These are phyloP conservation scores for Cyclopterus lumpus DNA, from an alignment of 2,797 vertebrate genomes.

Conservation along the genomic window DNA sequence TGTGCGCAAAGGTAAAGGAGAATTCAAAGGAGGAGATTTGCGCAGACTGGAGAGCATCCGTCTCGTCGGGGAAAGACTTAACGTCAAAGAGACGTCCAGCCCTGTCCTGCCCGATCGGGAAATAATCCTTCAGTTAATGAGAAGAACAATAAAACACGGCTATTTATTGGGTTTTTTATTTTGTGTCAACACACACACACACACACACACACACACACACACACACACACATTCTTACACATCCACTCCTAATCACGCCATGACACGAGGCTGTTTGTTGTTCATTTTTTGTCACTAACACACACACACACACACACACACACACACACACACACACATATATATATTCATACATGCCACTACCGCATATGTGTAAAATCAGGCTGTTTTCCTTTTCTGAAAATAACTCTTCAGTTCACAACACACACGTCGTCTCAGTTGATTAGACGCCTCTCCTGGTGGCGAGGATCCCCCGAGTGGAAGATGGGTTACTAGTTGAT, in stretches of 20 bases:
- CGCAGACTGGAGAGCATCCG: slow-evolving; percentile 86
- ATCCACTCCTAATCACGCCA: slow-evolving; percentile 9
- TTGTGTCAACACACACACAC: too few species aligned
- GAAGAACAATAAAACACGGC: slow-evolving; percentile 48
- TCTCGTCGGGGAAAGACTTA: slow-evolving; percentile 71
- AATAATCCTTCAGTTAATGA: slow-evolving; percentile 70
- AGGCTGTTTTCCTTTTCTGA: slow-evolving; percentile 19
- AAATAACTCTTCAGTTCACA: slow-evolving; percentile 13
- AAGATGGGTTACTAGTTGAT: slow-evolving; percentile 51
- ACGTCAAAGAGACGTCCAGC: slow-evolving; percentile 74
- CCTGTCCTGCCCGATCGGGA: slow-evolving; percentile 56
- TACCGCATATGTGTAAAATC: slow-evolving; percentile 6
- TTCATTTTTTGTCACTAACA: slow-evolving; percentile 45
- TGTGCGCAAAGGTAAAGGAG: slow-evolving; percentile 41
- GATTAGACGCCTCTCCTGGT: slow-evolving; percentile 46
- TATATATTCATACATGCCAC: slow-evolving; percentile 17
- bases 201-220: slow-evolving; percentile 5
- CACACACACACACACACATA: too few species aligned
- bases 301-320: background rate
- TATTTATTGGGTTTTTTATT: slow-evolving; percentile 50
- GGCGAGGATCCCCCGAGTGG: slow-evolving; percentile 35
- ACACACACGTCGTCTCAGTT: slow-evolving; percentile 2
- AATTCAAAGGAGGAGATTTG: slow-evolving; percentile 84
- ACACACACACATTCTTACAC: slow-evolving; percentile 8
- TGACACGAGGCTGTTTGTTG: slow-evolving; percentile 50